Evolutionary conservation across 2,113 vertebrate genomes (phyloP).

Genomic region (Tylochromis polylepis): DNA sequence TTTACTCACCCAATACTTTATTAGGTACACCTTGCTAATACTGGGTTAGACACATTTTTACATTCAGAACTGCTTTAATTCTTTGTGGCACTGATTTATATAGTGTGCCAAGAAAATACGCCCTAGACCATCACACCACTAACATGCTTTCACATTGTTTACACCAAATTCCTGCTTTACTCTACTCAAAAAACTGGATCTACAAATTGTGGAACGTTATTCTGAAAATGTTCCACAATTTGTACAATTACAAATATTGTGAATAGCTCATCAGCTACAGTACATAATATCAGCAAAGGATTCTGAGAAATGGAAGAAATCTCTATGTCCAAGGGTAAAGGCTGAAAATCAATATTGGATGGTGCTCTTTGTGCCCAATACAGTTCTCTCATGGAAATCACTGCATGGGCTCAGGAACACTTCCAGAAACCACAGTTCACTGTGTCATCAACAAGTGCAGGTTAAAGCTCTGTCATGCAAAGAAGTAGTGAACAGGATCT

Average conservation of each 20-base stretch:
- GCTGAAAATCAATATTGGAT: background rate
- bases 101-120: background rate
- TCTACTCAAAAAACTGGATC: background rate
- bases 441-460: background rate
- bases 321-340: background rate
- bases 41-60: background rate
- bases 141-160: background rate
- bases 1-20: background rate
- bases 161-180: background rate
- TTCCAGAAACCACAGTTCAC: background rate
- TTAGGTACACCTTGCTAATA: background rate
- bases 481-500: background rate
- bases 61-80: background rate
- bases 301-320: background rate
- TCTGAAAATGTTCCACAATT: background rate
- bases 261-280: background rate
- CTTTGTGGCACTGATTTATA: background rate
- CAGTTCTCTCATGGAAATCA: background rate
- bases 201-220: background rate
- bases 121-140: background rate
- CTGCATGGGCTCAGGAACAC: background rate
- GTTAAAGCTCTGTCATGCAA: background rate
- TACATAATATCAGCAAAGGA: background rate
- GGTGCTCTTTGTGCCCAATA: background rate
- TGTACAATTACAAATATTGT: background rate